Base-by-base conservation (phyloP, 2,888 invertebrate genomes). In the Aromia moschata region DNA sequence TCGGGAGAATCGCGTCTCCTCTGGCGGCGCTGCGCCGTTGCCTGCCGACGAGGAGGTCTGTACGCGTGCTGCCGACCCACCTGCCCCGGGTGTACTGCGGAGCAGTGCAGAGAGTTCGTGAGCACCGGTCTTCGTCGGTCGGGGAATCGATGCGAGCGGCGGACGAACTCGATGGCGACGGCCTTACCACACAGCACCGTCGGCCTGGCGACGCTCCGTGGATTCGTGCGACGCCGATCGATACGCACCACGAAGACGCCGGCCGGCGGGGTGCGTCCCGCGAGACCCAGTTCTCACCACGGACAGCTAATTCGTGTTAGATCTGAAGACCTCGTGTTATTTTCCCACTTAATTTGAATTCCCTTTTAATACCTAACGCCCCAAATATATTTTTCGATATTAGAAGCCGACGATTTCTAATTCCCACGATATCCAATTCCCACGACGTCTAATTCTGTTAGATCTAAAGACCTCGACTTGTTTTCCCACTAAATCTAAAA, bases 1-100 rank as follows among this genome's bases (percentile, higher is more conserved):
- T 59, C 58, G 64, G 61, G 57, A 58, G 66, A 68, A 64, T 62
- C 47, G 56, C n/a, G 52, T 56, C 57, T 61, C 63, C 57, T 40
- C 60, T 61, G 62, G 61, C 64, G 53, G 63, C 55, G 46, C 45
- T 54, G 41, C 58, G 62, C 58, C 47, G 58, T 60, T 51, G 62
- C 59, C 58, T 67, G 67, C 68, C 59, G 58, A 63, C 60, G 61
- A 68, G 47, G 63, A 66, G 55, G 64, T 58, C 56, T 52, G 45
- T 57, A 45, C 65, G 67, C 70, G 68, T 71, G 67, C 64, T 61
- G 53, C 54, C 64, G 62, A 64, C 61, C 68, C 68, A 69, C 70
- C 63, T 71, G 65, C 65, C 71, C 64, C 69, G 70, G 70, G 72
- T 72, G 70, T 66, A 73, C 74, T 74, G 73, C 73, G 73, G 74